Conservation (phyloP, 2,888 invertebrate genomes). For the Yponomeuta malinellus region DNA sequence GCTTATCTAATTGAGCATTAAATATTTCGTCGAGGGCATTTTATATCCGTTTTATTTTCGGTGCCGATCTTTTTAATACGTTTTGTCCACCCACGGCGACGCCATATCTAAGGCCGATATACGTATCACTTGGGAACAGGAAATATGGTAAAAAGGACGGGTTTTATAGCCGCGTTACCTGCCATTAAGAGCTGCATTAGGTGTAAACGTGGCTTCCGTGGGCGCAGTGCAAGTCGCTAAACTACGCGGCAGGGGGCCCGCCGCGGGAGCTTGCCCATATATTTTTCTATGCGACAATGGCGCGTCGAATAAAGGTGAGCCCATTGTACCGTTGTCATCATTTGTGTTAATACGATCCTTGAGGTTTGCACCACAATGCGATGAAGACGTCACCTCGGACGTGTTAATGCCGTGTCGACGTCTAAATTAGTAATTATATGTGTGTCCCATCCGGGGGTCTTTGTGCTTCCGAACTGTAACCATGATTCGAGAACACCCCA, state of each 20-base stretch:
- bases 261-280: constrained; percentile 61
- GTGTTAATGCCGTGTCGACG: constrained; percentile 69
- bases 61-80: constrained; percentile 62
- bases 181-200: constrained; percentile 69
- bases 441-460: constrained; percentile 61
- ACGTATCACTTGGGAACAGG: constrained; percentile 66
- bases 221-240: constrained; percentile 48
- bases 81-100: constrained; percentile 71
- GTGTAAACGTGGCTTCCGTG: constrained; percentile 71
- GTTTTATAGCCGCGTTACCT: constrained; percentile 72
- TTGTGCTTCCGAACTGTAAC: constrained; percentile 47
- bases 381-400: constrained; percentile 61
- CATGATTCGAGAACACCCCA: constrained; percentile 43
- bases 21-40: constrained; percentile 72
- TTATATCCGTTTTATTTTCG: constrained; percentile 70
- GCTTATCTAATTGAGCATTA: constrained; percentile 75
- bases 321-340: constrained; percentile 70
- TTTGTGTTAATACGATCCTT: constrained; percentile 73
- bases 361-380: constrained; percentile 72
- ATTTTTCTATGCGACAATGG: constrained; percentile 72
- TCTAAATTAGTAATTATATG: constrained; percentile 72
- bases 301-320: constrained; percentile 51
- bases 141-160: constrained; percentile 67
- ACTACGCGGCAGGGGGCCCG: constrained; percentile 57
- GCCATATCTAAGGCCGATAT: constrained; percentile 58